Evolutionary conservation across 1,140 invertebrate genomes (phyloP).

Genomic region (Ephestia elutella): DNA sequence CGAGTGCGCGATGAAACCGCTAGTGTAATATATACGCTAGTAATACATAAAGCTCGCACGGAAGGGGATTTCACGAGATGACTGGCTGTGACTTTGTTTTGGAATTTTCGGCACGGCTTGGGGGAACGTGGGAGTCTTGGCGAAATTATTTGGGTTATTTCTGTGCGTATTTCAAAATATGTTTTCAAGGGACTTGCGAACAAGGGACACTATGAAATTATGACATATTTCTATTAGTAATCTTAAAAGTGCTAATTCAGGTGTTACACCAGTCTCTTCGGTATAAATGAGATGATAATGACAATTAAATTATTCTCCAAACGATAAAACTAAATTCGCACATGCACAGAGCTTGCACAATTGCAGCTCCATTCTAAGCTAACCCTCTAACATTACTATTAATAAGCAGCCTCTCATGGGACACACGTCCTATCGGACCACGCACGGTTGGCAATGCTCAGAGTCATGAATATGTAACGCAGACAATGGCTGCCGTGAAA

Average conservation of each 20-base stretch:
- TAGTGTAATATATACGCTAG: conserved; percentile 26
- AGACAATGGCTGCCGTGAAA: background rate
- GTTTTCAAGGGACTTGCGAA: too few species aligned
- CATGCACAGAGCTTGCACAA: too few species aligned
- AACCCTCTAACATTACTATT: background rate
- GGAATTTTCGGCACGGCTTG: conserved; percentile 20
- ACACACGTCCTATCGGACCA: background rate
- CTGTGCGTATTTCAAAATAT: background rate
- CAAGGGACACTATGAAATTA: background rate
- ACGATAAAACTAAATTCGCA: too few species aligned
- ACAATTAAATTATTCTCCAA: too few species aligned
- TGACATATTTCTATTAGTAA: background rate
- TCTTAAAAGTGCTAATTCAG: background rate
- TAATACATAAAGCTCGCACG: conserved; percentile 56
- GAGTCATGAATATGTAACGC: background rate
- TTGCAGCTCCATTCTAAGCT: too few species aligned
- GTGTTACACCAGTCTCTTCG: background rate
- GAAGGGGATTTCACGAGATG: conserved; percentile 61
- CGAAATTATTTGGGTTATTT: conserved; percentile 1
- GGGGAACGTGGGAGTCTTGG: background rate
- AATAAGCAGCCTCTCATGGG: conserved; percentile 2
- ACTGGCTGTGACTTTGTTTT: conserved; percentile 51
- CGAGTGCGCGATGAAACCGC: conserved; percentile 65
- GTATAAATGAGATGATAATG: too few species aligned
- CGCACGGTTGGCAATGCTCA: conserved; percentile 1